These are phyloP conservation scores for Callopanchax toddi DNA, from an alignment of 2,113 vertebrate species.

Conservation along the genomic window DNA sequence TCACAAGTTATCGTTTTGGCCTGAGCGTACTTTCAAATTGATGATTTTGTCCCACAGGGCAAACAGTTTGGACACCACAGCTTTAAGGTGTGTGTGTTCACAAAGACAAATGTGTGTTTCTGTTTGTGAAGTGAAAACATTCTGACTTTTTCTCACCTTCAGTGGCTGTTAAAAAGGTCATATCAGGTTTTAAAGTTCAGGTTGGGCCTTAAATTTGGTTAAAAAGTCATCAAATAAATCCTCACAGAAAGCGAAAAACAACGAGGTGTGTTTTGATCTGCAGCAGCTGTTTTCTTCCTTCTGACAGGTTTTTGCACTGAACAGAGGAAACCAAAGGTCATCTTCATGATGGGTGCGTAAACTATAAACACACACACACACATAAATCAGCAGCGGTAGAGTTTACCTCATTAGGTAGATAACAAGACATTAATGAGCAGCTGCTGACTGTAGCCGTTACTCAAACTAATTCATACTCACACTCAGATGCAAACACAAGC, in stretches of 20 bases:
- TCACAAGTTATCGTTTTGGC: no score
- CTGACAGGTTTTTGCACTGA: constrained; percentile 81
- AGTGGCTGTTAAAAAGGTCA: no score
- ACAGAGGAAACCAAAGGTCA: constrained; percentile 87
- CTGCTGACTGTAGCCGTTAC: constrained; percentile 10
- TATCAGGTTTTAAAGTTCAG: no score
- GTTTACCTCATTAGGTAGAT: constrained; percentile 6
- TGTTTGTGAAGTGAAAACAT: background rate
- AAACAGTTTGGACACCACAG: no score
- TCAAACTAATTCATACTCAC: background rate
- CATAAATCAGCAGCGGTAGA: background rate
- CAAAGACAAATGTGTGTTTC: background rate
- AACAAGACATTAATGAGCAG: constrained; percentile 15
- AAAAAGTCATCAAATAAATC: background rate
- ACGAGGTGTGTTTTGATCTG: background rate
- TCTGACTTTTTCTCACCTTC: background rate
- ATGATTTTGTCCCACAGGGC: no score
- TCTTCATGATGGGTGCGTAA: constrained; percentile 87
- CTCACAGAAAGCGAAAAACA: background rate
- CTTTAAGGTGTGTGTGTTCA: background rate
- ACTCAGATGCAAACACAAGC: background rate
- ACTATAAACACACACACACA: background rate
- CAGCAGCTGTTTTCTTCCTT: constrained; percentile 15
- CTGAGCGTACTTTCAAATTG: no score
- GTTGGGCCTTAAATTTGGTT: no score